Evolutionary conservation across 2,888 invertebrate species (phyloP).

Genomic region (Cataglyphis albicans): DNA sequence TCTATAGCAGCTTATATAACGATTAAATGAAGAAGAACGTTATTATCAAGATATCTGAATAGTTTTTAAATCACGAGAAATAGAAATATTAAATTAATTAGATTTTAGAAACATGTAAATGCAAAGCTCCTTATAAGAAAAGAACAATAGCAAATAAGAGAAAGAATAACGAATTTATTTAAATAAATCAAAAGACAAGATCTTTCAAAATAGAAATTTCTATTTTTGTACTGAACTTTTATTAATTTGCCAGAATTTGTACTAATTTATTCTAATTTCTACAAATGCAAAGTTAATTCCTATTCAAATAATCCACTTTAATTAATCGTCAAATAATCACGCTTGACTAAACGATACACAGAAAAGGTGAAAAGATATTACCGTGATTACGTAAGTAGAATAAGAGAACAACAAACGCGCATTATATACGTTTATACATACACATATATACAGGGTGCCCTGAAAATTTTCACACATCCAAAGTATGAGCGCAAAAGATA

Average conservation of each 20-base stretch:
- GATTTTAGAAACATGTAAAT: background rate
- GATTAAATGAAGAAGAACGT: background rate
- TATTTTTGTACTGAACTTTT: background rate
- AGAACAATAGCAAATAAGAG: background rate
- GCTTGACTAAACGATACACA: background rate
- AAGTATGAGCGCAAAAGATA: no score
- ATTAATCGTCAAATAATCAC: background rate
- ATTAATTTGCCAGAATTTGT: background rate
- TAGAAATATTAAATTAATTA: background rate
- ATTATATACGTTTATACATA: background rate
- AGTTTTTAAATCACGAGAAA: background rate
- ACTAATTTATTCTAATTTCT: background rate
- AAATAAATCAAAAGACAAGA: background rate
- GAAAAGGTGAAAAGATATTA: slow-evolving; percentile 3
- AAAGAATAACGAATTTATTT: background rate
- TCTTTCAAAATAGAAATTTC: background rate
- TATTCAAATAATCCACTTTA: background rate
- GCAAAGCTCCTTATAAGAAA: background rate
- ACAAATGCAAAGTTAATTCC: background rate
- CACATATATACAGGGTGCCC: no score
- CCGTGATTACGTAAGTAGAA: background rate
- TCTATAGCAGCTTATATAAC: no score
- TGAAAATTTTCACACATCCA: no score
- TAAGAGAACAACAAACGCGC: background rate
- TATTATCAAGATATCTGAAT: background rate